phyloP scores from a whole-genome alignment of 2,113 vertebrate species.

The Xiphophorus hellerii region DNA sequence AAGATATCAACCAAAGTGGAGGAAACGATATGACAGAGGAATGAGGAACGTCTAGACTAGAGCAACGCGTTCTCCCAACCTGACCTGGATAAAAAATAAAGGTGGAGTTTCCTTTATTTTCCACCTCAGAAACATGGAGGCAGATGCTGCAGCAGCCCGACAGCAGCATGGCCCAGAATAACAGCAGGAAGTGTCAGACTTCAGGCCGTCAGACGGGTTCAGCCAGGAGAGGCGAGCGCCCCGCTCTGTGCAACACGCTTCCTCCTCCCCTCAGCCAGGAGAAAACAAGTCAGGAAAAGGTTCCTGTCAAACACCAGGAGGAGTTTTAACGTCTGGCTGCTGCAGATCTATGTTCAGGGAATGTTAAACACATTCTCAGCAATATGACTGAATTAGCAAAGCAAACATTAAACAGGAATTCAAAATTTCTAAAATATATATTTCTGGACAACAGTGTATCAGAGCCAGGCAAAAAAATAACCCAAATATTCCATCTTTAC shows the following conservation, averaged over 20 bases:
- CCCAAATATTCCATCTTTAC: no score
- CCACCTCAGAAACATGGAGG: slow-evolving; percentile 26
- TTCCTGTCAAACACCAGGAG: background rate
- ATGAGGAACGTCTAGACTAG: slow-evolving; percentile 9
- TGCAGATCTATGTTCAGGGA: background rate
- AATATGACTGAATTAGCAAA: background rate
- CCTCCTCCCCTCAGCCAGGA: slow-evolving; percentile 12
- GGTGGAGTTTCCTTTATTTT: slow-evolving; percentile 3
- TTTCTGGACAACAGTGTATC: no score
- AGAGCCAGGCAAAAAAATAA: no score
- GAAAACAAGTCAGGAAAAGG: background rate
- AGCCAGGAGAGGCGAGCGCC: slow-evolving; percentile 45
- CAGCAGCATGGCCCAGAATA: slow-evolving; percentile 59
- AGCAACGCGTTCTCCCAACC: slow-evolving; percentile 40
- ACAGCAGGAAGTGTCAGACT: slow-evolving; percentile 63
- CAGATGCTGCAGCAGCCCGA: slow-evolving; percentile 7
- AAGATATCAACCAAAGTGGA: background rate
- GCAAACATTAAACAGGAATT: no score
- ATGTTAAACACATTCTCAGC: background rate
- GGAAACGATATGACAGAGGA: background rate
- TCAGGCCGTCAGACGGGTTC: slow-evolving; percentile 40
- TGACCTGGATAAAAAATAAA: slow-evolving; percentile 44
- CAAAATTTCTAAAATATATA: no score
- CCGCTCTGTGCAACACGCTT: background rate
- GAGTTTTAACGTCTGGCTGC: background rate